These are phyloP conservation scores for Mustelus asterias DNA, from an alignment of 2,113 vertebrate species.

Conservation along the genomic window DNA sequence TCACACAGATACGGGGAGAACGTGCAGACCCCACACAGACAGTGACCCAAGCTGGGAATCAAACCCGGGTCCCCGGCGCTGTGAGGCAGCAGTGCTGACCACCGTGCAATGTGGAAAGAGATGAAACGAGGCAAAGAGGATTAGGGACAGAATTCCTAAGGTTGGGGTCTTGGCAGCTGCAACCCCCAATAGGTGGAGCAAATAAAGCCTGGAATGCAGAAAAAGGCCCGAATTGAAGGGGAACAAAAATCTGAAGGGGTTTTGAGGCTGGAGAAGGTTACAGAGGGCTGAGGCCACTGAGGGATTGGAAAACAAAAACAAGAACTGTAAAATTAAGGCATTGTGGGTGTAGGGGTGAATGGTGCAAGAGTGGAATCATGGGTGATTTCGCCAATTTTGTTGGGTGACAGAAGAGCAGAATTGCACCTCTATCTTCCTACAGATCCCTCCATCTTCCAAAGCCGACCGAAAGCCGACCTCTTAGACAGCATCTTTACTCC, in stretches of 20 bases:
- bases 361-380: background rate
- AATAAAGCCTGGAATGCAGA: background rate
- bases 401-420: background rate
- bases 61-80: too few species aligned
- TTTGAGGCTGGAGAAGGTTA: background rate
- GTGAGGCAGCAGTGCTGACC: background rate
- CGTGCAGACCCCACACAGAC: too few species aligned
- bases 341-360: background rate
- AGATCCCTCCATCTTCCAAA: background rate
- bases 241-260: background rate
- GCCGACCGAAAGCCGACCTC: background rate
- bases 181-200: background rate
- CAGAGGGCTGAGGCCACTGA: background rate
- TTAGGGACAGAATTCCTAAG: background rate
- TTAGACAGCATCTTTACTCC: background rate
- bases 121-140: background rate
- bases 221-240: background rate
- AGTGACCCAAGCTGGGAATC: too few species aligned
- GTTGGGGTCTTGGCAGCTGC: background rate
- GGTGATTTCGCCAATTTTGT: background rate
- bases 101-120: background rate
- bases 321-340: background rate
- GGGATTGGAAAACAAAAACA: background rate
- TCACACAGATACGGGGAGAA: too few species aligned
- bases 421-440: background rate